phyloP scores from a whole-genome alignment of 2,888 invertebrate species.

The Amblyjoppa proteus region DNA sequence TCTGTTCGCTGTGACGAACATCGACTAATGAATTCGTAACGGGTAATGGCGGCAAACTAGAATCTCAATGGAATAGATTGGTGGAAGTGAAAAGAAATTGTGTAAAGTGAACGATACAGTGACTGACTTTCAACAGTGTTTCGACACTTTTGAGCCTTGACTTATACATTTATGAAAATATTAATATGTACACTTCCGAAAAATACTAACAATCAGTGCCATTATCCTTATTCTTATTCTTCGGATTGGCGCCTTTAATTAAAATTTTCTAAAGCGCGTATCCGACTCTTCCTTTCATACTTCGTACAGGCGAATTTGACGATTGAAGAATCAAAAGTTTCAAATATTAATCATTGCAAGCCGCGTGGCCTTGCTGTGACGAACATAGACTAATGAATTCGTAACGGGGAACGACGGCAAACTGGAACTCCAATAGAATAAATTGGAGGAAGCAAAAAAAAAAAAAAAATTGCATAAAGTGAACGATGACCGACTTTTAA shows the following conservation, averaged over 20 bases:
- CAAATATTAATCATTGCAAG: conserved; percentile 18
- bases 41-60: not conserved
- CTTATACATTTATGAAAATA: too few species aligned
- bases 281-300: not conserved
- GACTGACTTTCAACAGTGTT: not conserved
- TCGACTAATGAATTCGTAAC: conserved; percentile 8
- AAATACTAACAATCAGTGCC: too few species aligned
- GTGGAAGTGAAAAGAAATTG: not conserved
- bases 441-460: not conserved
- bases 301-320: conserved; percentile 13
- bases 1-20: conserved; percentile 16
- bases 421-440: not conserved
- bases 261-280: conserved; percentile 28
- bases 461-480: not conserved
- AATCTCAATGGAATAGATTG: not conserved
- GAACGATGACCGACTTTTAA: not conserved
- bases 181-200: too few species aligned
- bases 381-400: conserved; percentile 27
- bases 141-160: not conserved
- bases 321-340: not conserved
- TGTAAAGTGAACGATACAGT: not conserved
- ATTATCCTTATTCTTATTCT: too few species aligned
- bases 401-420: not conserved
- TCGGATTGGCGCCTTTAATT: conserved; percentile 30
- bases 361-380: not conserved